phyloP scores from a whole-genome alignment of 1,140 invertebrate genomes.

The Alviniconcha marisindica region DNA sequence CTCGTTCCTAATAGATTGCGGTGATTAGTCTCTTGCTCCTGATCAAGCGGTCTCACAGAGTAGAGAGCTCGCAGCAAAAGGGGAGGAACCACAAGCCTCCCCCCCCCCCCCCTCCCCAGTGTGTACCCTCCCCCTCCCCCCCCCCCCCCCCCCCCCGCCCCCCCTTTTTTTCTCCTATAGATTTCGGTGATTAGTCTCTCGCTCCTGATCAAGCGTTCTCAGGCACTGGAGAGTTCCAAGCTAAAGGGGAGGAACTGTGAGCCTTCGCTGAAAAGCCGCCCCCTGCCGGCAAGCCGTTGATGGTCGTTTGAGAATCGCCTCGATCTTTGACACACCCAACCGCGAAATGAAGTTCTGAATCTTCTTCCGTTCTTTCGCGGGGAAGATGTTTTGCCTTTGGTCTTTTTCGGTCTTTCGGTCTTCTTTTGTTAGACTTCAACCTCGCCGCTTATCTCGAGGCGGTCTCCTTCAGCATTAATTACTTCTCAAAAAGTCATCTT shows the following conservation, averaged over 20 bases:
- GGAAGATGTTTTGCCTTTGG: too few species aligned
- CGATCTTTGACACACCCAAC: background rate
- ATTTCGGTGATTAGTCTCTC: conserved; percentile 26
- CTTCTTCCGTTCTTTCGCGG: background rate
- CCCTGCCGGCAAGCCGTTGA: background rate
- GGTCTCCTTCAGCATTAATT: too few species aligned
- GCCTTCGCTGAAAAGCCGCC: background rate
- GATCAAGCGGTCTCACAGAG: background rate
- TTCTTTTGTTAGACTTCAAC: background rate
- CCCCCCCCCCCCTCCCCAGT: too few species aligned
- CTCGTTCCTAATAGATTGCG: conserved; percentile 35
- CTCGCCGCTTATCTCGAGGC: background rate
- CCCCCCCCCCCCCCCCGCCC: too few species aligned
- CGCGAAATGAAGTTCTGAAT: conserved; percentile 8
- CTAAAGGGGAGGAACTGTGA: background rate
- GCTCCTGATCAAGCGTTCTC: background rate
- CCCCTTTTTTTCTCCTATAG: background rate
- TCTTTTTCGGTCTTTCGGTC: background rate
- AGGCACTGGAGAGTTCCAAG: background rate
- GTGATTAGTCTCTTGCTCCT: conserved; percentile 22
- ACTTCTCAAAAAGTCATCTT: too few species aligned
- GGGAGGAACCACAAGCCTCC: background rate
- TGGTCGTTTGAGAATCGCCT: background rate
- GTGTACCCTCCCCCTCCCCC: too few species aligned
- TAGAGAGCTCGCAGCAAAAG: background rate